Evolutionary conservation across 2,797 vertebrate species (phyloP).

Genomic region (Protosalanx chinensis): DNA sequence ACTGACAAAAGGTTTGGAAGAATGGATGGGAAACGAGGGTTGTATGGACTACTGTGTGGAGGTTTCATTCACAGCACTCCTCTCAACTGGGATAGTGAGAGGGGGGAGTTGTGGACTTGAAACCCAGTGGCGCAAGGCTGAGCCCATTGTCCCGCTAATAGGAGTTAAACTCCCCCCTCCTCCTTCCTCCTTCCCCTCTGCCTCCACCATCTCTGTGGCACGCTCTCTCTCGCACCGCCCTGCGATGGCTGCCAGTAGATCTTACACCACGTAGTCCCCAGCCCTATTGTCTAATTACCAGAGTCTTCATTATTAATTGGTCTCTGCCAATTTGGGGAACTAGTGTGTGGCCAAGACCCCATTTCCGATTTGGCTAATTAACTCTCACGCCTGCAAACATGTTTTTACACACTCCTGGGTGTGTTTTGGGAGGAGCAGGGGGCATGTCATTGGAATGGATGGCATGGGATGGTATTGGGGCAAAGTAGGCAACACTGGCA

Average conservation of each 20-base stretch:
- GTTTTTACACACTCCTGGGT: constrained; percentile 28
- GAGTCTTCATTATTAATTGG: constrained; percentile 38
- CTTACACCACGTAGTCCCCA: constrained; percentile 22
- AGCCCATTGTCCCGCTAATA: constrained; percentile 53
- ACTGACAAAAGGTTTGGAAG: neutral
- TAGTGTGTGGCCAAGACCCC: constrained; percentile 38
- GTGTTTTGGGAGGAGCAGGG: constrained; percentile 26
- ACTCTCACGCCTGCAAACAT: constrained; percentile 30
- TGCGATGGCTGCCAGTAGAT: constrained; percentile 1
- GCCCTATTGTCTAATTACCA: constrained; percentile 46
- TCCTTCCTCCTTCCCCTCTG: constrained; percentile 27
- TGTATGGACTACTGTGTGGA: neutral
- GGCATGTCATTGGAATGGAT: constrained; percentile 36
- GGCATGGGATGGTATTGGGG: constrained; percentile 18
- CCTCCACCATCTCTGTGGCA: constrained; percentile 29
- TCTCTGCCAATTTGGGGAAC: constrained; percentile 33
- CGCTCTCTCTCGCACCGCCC: constrained; percentile 11
- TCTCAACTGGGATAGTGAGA: constrained; percentile 9
- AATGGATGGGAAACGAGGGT: neutral
- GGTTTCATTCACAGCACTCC: neutral
- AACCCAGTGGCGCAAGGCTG: neutral
- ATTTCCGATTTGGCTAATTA: constrained; percentile 44
- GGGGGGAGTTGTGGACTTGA: constrained; percentile 4
- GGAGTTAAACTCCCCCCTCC: constrained; percentile 54
- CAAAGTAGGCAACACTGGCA: constrained; percentile 14